Evolutionary conservation across 2,888 invertebrate genomes (phyloP).

Genomic region (Sipunculus nudus): DNA sequence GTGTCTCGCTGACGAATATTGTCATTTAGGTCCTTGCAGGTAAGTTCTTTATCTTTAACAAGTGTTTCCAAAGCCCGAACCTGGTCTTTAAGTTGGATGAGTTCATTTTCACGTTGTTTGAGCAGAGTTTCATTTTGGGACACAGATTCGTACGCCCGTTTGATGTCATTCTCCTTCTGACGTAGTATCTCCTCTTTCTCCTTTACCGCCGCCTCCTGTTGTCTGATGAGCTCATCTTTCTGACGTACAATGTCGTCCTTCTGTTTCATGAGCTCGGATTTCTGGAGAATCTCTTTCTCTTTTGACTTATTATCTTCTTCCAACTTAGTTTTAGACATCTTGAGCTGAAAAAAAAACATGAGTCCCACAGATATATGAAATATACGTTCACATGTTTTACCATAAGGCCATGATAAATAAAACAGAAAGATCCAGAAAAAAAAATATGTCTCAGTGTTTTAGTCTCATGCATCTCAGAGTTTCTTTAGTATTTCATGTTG

Average conservation of each 20-base stretch:
- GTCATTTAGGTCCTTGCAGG: slow-evolving; percentile 49
- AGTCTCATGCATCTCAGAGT: too few relatives aligned
- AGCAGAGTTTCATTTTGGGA: background rate
- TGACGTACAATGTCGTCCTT: slow-evolving; percentile 33
- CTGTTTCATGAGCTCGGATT: slow-evolving; percentile 13
- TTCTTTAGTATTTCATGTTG: too few relatives aligned
- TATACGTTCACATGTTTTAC: too few relatives aligned
- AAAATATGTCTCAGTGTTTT: too few relatives aligned
- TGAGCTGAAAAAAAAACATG: too few relatives aligned
- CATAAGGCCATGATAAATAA: too few relatives aligned
- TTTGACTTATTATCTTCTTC: slow-evolving; percentile 23
- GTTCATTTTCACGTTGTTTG: slow-evolving; percentile 29
- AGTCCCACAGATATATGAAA: too few relatives aligned
- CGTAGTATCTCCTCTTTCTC: slow-evolving; percentile 51
- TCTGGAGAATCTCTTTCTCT: slow-evolving; percentile 23
- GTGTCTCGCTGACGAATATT: slow-evolving; percentile 54
- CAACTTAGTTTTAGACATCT: too few relatives aligned
- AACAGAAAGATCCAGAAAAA: too few relatives aligned
- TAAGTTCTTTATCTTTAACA: slow-evolving; percentile 26
- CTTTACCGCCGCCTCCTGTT: slow-evolving; percentile 38
- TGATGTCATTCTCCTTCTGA: slow-evolving; percentile 49
- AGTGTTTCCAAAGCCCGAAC: slow-evolving; percentile 50
- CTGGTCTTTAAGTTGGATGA: slow-evolving; percentile 49
- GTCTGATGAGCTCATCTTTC: slow-evolving; percentile 38
- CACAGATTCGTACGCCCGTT: slow-evolving; percentile 39